Percentiles rank a stretch among this genome's conserved stretches.
These are phyloP conservation scores for Cepaea nemoralis DNA, from an alignment of 1,140 invertebrate genomes.

Conservation along the genomic window DNA sequence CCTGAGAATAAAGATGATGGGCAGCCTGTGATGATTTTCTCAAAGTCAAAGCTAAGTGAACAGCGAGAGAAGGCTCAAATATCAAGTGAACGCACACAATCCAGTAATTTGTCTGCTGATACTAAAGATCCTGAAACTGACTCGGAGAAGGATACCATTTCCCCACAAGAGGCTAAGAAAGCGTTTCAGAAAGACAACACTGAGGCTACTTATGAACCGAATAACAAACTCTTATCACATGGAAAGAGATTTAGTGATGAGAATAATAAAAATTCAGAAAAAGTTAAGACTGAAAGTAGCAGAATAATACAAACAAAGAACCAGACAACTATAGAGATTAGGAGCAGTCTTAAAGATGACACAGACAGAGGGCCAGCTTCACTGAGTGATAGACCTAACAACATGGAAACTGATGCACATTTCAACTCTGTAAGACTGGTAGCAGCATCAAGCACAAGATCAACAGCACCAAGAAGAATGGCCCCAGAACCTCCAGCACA, in stretches of 20 bases:
- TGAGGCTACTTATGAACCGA: neutral
- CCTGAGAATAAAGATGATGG: slow-evolving; percentile 9
- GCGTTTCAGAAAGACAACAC: neutral
- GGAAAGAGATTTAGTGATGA: neutral
- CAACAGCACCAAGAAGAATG: neutral
- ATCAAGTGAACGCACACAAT: slow-evolving; percentile 17
- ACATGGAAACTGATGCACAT: neutral
- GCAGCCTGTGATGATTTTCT: neutral
- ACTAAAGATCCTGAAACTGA: neutral
- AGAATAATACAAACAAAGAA: neutral
- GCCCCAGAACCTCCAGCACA: neutral
- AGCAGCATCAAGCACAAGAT: neutral
- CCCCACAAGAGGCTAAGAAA: neutral
- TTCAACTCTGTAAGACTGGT: neutral
- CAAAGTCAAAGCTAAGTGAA: slow-evolving; percentile 14
- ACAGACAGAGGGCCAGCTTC: neutral
- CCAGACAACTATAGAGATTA: neutral
- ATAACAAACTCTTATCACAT: neutral
- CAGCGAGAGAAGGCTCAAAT: neutral
- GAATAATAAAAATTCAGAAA: slow-evolving; percentile 1
- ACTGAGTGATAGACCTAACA: neutral
- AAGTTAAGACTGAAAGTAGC: neutral
- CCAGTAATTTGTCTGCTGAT: neutral
- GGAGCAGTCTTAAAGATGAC: neutral
- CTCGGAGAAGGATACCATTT: neutral